phyloP scores from a whole-genome alignment of 2,113 vertebrate species.

The Crocuta crocuta region DNA sequence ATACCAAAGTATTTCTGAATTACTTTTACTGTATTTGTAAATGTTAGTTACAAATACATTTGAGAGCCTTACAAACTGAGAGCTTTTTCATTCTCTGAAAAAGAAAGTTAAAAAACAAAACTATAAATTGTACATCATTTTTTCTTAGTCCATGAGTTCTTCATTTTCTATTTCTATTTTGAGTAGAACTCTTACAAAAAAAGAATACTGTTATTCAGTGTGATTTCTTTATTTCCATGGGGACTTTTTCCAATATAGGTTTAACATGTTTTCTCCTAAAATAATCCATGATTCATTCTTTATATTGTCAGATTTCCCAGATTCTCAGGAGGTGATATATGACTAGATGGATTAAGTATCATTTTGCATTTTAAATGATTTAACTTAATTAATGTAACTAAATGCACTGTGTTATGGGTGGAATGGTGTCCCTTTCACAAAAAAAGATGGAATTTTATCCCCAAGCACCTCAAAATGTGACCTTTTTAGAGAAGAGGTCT shows the following conservation, averaged over 20 bases:
- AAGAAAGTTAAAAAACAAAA: background rate
- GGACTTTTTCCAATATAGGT: conserved; percentile 13
- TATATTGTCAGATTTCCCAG: conserved; percentile 26
- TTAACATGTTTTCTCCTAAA: conserved; percentile 45
- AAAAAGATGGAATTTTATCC: background rate
- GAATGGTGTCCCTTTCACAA: background rate
- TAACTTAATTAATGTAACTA: conserved; percentile 30
- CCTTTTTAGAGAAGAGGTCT: conserved; percentile 15
- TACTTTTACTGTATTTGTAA: conserved; percentile 16
- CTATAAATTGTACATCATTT: background rate
- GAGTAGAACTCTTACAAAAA: background rate
- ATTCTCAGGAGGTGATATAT: conserved; percentile 35
- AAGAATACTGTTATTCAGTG: conserved; percentile 53
- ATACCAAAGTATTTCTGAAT: conserved; percentile 9
- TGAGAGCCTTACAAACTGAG: conserved; percentile 16
- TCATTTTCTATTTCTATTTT: conserved; percentile 57
- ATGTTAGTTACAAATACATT: background rate
- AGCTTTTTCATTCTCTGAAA: conserved; percentile 35
- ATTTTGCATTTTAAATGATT: conserved; percentile 42
- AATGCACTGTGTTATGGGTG: background rate
- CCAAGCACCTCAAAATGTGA: background rate
- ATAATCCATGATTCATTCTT: conserved; percentile 53
- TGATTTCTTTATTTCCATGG: conserved; percentile 52
- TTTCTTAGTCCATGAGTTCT: conserved; percentile 28
- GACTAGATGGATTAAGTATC: background rate